Conservation (phyloP, 1,140 invertebrate genomes). For the Aphidius ervi region DNA sequence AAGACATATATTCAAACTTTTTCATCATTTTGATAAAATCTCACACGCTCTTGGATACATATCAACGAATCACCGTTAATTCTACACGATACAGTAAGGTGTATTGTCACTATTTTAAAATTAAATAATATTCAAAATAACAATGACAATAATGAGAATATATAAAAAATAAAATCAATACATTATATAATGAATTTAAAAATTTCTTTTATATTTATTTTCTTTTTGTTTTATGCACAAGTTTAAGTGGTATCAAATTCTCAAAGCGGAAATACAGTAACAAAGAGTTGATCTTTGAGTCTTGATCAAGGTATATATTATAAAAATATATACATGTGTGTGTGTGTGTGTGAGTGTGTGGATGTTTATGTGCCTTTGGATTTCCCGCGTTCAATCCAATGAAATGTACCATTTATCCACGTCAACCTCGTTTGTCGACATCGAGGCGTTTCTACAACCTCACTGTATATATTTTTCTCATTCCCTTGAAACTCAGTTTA, state of each 20-base stretch:
- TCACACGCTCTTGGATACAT: neutral
- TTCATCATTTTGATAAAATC: conserved; percentile 8
- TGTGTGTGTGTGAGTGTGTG: conserved; percentile 33
- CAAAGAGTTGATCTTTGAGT: too few relatives aligned
- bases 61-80: conserved; percentile 6
- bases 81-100: neutral
- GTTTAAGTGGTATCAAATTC: too few relatives aligned
- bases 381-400: conserved; percentile 33
- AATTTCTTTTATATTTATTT: too few relatives aligned
- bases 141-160: too few relatives aligned
- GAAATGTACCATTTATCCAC: conserved; percentile 49
- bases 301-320: neutral
- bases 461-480: conserved; percentile 29
- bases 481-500: conserved; percentile 22
- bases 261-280: too few relatives aligned
- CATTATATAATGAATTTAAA: too few relatives aligned
- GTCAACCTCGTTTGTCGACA: conserved; percentile 50
- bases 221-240: too few relatives aligned
- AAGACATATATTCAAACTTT: neutral
- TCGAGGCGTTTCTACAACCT: conserved; percentile 30
- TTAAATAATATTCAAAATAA: too few relatives aligned
- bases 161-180: too few relatives aligned
- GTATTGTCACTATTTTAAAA: conserved; percentile 3
- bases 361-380: too few relatives aligned
- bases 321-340: neutral